Evolutionary conservation across 2,113 vertebrate species (phyloP).

Genomic region (Notothenia coriiceps): DNA sequence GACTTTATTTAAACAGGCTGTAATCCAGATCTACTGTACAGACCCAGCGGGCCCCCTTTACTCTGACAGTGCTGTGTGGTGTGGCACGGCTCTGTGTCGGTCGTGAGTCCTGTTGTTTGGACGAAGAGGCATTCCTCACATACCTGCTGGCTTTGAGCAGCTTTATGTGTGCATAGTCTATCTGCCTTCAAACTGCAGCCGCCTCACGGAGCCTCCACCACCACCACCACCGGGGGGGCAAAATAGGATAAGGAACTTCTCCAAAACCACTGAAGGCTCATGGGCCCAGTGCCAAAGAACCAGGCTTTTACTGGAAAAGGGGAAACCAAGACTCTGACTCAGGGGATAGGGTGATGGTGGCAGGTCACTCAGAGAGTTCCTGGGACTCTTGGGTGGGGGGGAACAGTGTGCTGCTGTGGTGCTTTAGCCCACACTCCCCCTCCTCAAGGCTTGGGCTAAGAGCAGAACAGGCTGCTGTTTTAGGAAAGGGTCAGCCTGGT

Average conservation of each 20-base stretch:
- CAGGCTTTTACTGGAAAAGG: constrained; percentile 59
- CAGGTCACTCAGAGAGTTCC: constrained; percentile 53
- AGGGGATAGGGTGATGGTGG: constrained; percentile 60
- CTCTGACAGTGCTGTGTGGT: constrained; percentile 61
- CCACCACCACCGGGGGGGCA: constrained; percentile 48
- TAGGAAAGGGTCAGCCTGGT: constrained; percentile 53
- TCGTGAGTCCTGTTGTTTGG: constrained; percentile 79
- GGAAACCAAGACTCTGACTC: constrained; percentile 41
- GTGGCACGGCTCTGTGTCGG: constrained; percentile 62
- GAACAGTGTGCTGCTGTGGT: constrained; percentile 40
- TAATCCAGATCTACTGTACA: constrained; percentile 26
- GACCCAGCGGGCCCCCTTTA: constrained; percentile 54
- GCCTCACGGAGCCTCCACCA: constrained; percentile 60
- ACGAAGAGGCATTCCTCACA: constrained; percentile 81
- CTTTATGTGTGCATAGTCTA: constrained; percentile 75
- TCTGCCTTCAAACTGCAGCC: constrained; percentile 68
- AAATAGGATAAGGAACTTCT: constrained; percentile 66
- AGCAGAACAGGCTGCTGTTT: constrained; percentile 59
- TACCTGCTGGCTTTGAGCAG: constrained; percentile 82
- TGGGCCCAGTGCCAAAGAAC: constrained; percentile 48
- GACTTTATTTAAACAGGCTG: constrained; percentile 20
- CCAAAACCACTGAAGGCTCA: constrained; percentile 59
- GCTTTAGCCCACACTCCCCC: constrained; percentile 22
- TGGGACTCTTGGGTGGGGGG: constrained; percentile 15
- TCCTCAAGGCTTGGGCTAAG: constrained; percentile 37